These are phyloP conservation scores for Chloroceryle amazona DNA, from an alignment of 2,797 vertebrate species.

Conservation along the genomic window DNA sequence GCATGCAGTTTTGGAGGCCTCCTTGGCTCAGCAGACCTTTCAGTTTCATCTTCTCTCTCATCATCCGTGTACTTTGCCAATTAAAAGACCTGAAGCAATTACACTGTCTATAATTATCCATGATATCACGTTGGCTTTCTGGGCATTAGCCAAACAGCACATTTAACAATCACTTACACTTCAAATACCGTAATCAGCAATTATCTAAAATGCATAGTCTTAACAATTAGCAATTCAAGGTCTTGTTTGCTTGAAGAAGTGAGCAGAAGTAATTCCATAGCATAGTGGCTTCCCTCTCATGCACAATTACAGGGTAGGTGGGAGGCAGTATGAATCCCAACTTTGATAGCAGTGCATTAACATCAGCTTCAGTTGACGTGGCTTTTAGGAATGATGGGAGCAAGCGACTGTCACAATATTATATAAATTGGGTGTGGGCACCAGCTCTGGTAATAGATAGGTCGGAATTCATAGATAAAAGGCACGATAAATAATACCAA, in stretches of 20 bases:
- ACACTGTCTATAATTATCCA: conserved; percentile 29
- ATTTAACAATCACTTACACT: conserved; percentile 36
- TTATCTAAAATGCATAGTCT: background rate
- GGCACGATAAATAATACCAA: conserved; percentile 64
- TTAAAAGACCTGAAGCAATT: conserved; percentile 43
- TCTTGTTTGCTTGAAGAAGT: background rate
- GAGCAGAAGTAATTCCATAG: background rate
- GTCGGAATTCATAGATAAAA: conserved; percentile 60
- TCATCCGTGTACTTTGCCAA: background rate
- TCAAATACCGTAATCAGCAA: background rate
- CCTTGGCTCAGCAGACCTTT: background rate
- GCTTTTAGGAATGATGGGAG: conserved; percentile 33
- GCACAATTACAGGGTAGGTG: background rate
- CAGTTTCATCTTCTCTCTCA: background rate
- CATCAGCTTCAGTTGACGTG: background rate
- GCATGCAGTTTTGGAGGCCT: background rate
- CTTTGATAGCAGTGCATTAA: background rate
- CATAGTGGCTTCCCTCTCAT: background rate
- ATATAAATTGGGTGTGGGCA: conserved; percentile 11
- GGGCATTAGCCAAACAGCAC: conserved; percentile 30
- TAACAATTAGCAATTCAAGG: background rate
- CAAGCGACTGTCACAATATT: background rate
- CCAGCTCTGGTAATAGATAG: conserved; percentile 50
- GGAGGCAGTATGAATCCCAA: background rate
- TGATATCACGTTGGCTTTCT: background rate